Evolutionary conservation across 2,797 vertebrate species (phyloP).

Genomic region (Clamator glandarius): DNA sequence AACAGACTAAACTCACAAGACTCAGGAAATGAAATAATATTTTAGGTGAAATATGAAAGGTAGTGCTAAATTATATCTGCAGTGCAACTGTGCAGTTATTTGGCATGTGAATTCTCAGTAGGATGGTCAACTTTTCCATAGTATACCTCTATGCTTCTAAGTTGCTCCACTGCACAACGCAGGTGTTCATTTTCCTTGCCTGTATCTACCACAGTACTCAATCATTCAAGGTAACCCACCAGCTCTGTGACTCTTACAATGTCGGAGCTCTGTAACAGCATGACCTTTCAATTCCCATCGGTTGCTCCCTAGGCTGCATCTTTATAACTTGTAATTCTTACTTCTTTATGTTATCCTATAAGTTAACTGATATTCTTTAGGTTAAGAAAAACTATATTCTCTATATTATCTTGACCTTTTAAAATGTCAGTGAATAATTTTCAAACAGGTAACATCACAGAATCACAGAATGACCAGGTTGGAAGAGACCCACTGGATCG

Average conservation of each 20-base stretch:
- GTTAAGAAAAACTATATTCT: neutral
- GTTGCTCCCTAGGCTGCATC: neutral
- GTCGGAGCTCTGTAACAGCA: neutral
- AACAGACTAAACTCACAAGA: neutral
- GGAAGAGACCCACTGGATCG: too few species aligned
- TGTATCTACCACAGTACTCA: too few species aligned
- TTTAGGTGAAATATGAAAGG: neutral
- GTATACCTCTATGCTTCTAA: neutral
- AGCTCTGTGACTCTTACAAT: fast-evolving
- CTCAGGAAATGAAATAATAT: neutral
- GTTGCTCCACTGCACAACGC: neutral
- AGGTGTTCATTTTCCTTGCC: fast-evolving
- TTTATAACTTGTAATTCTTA: neutral
- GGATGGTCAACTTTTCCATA: neutral
- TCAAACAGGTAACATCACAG: neutral
- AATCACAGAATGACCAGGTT: too few species aligned
- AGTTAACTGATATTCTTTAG: neutral
- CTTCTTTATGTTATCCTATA: neutral
- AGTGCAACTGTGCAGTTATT: neutral
- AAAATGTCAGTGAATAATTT: neutral
- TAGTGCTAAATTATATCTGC: neutral
- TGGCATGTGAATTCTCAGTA: neutral
- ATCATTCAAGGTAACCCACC: neutral
- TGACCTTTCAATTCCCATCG: fast-evolving
- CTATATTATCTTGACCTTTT: neutral